Conservation (phyloP, 2,113 vertebrate species). For the Microcebus murinus region DNA sequence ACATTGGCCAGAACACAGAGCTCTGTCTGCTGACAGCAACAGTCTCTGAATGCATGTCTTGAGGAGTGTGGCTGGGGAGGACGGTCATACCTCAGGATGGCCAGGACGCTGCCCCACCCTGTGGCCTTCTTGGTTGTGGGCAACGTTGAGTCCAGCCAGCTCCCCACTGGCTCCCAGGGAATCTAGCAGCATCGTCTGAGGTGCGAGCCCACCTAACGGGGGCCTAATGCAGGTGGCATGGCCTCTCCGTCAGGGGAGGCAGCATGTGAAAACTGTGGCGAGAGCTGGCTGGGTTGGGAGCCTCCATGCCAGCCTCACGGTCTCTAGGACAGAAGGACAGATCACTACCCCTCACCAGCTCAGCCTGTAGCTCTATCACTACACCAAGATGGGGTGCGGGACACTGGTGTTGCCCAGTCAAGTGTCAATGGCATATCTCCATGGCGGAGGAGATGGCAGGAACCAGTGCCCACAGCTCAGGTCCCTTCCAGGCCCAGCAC, state of each 20-base stretch:
- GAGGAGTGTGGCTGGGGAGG: conserved; percentile 60
- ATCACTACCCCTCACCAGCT: background rate
- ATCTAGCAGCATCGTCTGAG: conserved; percentile 80
- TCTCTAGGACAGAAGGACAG: background rate
- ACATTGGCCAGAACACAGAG: conserved; percentile 53
- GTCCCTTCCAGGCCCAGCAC: background rate
- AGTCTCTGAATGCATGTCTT: conserved; percentile 14
- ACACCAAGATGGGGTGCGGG: background rate
- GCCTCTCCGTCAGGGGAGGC: background rate
- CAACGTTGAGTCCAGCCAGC: conserved; percentile 55
- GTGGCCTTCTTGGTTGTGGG: conserved; percentile 35
- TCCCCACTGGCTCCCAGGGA: conserved; percentile 65
- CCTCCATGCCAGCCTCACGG: background rate
- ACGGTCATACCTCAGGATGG: background rate
- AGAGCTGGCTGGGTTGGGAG: background rate
- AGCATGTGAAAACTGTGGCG: background rate
- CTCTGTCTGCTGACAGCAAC: conserved; percentile 19
- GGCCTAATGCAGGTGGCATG: conserved; percentile 16
- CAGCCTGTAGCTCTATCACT: background rate
- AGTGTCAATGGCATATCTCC: conserved; percentile 34
- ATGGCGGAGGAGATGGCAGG: background rate
- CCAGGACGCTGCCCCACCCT: conserved; percentile 2
- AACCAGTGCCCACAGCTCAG: background rate
- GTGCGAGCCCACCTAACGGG: conserved; percentile 52
- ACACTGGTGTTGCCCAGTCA: background rate